Evolutionary conservation across 1,140 invertebrate species (phyloP).

Genomic region (Metopolophium dirhodum): DNA sequence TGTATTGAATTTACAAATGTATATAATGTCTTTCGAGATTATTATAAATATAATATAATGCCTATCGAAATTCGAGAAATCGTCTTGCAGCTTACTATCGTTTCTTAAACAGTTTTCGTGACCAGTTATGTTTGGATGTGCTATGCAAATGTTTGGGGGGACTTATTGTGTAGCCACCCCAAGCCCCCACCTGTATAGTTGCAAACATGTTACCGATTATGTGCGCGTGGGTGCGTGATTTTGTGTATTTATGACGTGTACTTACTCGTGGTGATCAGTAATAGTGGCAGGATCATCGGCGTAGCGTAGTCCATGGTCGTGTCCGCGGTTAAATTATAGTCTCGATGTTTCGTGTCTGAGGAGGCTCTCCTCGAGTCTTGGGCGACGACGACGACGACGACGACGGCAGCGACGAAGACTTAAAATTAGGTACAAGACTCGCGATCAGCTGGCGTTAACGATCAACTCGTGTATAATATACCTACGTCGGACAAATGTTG

Average conservation of each 20-base stretch:
- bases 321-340: neutral
- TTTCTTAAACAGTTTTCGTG: neutral
- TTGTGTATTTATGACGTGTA: neutral
- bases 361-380: neutral
- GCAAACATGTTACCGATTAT: neutral
- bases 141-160: neutral
- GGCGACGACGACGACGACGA: neutral
- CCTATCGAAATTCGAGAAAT: neutral
- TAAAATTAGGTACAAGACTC: neutral
- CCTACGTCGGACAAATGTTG: constrained; percentile 10
- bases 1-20: no score
- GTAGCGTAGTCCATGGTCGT: constrained; percentile 36
- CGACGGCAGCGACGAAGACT: neutral
- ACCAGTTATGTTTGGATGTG: neutral
- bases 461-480: neutral
- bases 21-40: no score
- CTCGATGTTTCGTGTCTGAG: neutral
- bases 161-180: neutral
- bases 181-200: neutral
- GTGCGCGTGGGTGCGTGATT: neutral
- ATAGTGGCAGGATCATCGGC: constrained; percentile 15
- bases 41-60: no score
- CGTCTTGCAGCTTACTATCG: neutral
- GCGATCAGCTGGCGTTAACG: constrained; percentile 35
- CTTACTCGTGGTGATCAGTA: constrained; percentile 32